Percentiles rank a stretch among this genome's conserved stretches.
Evolutionary conservation across 2,797 vertebrate genomes (phyloP).

Genomic region (Clarias fuscus): DNA sequence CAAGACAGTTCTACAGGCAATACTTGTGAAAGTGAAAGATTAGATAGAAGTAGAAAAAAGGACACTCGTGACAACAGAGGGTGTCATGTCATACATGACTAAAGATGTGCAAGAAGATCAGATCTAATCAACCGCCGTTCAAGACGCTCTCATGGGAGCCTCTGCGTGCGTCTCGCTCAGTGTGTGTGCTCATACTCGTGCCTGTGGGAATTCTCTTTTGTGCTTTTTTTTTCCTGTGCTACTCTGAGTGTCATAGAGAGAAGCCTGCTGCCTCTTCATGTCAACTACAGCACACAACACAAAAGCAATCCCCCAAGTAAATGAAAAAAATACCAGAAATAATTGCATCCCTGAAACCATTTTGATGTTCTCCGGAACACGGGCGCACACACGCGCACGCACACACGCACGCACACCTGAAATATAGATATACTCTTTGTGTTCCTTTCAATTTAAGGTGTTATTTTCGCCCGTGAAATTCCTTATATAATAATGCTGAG

Average conservation of each 20-base stretch:
- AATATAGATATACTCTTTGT: slow-evolving; percentile 19
- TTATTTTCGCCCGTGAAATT: slow-evolving; percentile 53
- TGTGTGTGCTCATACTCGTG: slow-evolving; percentile 4
- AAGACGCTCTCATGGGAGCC: slow-evolving; percentile 23
- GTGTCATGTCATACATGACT: slow-evolving; percentile 35
- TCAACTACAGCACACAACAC: slow-evolving; percentile 52
- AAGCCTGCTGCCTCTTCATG: slow-evolving; percentile 43
- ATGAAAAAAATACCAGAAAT: slow-evolving; percentile 53
- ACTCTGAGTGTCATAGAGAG: slow-evolving; percentile 23
- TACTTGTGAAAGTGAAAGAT: slow-evolving; percentile 17
- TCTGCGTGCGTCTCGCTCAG: slow-evolving; percentile 4
- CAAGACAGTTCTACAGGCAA: background rate
- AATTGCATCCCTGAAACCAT: slow-evolving; percentile 57
- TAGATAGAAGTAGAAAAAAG: slow-evolving; percentile 4
- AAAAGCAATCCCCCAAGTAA: slow-evolving; percentile 50
- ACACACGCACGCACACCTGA: background rate
- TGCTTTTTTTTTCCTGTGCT: slow-evolving; percentile 24
- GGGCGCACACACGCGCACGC: background rate
- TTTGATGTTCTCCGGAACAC: slow-evolving; percentile 44
- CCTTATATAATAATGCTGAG: slow-evolving; percentile 50
- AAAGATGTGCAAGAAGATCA: slow-evolving; percentile 33
- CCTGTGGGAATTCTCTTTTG: slow-evolving; percentile 50
- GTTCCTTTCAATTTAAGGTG: slow-evolving; percentile 54
- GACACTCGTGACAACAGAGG: slow-evolving; percentile 30
- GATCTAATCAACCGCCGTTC: slow-evolving; percentile 44